These are phyloP conservation scores for Zoroaster sp. DNA, from an alignment of 53 echinoderm and acorn worm genomes.

Conservation along the genomic window DNA sequence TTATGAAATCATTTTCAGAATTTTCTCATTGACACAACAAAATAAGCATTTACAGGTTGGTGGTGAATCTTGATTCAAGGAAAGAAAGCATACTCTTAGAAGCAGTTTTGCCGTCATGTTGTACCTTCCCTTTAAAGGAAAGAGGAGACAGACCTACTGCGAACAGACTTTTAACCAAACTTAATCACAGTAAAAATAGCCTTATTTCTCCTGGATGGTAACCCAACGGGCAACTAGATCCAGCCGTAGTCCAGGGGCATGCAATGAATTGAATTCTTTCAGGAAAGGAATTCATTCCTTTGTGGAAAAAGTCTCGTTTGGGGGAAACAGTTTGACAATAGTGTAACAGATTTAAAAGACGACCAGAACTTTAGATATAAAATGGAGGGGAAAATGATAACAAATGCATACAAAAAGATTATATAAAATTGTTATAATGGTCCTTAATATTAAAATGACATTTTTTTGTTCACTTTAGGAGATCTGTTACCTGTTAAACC, in stretches of 20 bases:
- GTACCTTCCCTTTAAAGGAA: not conserved
- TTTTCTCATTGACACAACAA: too few relatives aligned
- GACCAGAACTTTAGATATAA: too few relatives aligned
- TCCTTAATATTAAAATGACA: too few relatives aligned
- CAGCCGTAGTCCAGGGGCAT: not conserved
- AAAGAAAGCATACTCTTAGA: too few relatives aligned
- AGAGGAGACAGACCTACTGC: not conserved
- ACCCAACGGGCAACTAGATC: not conserved
- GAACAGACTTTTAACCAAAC: not conserved
- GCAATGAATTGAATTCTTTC: not conserved
- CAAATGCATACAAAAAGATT: too few relatives aligned
- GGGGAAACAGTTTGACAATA: not conserved
- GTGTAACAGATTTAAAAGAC: not conserved
- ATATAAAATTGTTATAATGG: too few relatives aligned
- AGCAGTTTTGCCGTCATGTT: too few relatives aligned
- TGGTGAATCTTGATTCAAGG: too few relatives aligned
- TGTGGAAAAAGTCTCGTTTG: not conserved
- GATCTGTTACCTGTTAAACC: too few relatives aligned
- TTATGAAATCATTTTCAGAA: too few relatives aligned
- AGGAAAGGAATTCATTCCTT: not conserved
- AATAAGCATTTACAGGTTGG: too few relatives aligned
- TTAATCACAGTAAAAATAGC: not conserved
- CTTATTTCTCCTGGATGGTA: not conserved
- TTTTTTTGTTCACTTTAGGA: too few relatives aligned
- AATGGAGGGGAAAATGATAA: not conserved